These are phyloP conservation scores for Aricia agestis DNA, from an alignment of 1,140 invertebrate genomes.

Conservation along the genomic window DNA sequence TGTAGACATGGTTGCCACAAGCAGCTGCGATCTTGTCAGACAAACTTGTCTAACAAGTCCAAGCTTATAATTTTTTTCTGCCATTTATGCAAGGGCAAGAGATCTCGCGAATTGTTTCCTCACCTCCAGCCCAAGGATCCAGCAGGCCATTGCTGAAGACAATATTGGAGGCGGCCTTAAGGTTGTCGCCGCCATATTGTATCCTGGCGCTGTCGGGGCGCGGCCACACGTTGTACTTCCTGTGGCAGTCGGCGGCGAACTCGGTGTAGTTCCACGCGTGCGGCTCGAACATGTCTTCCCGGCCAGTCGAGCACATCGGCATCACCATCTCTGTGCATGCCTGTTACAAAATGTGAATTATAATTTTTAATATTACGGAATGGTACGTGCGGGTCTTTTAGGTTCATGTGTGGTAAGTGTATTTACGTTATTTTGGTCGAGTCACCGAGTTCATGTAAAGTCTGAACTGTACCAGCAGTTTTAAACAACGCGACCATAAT, in stretches of 20 bases:
- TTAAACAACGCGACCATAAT: too few relatives aligned
- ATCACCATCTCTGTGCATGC: constrained; percentile 97
- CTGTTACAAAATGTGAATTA: constrained; percentile 78
- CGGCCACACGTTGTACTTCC: constrained; percentile 83
- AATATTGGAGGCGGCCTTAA: constrained; percentile 84
- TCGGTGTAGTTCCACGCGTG: constrained; percentile 84
- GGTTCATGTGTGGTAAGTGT: too few relatives aligned
- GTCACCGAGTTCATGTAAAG: too few relatives aligned
- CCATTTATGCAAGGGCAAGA: background rate
- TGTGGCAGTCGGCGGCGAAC: constrained; percentile 81
- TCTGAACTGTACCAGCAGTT: too few relatives aligned
- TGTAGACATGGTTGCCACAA: too few relatives aligned
- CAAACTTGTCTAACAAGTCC: too few relatives aligned
- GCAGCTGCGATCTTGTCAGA: too few relatives aligned
- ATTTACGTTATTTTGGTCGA: too few relatives aligned
- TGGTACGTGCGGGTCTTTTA: too few relatives aligned
- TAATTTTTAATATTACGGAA: too few relatives aligned
- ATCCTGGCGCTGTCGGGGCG: constrained; percentile 80
- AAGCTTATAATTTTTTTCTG: too few relatives aligned
- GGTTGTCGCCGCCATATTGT: constrained; percentile 88
- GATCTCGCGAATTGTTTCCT: background rate
- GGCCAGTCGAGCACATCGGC: constrained; percentile 89
- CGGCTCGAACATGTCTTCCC: constrained; percentile 90
- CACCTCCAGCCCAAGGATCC: constrained; percentile 92
- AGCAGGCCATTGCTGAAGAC: constrained; percentile 94